A percentile compares a stretch with the other conserved stretches of the same genome.
phyloP scores from a whole-genome alignment of 2,888 invertebrate species.

The Drosophila hamatofila region DNA sequence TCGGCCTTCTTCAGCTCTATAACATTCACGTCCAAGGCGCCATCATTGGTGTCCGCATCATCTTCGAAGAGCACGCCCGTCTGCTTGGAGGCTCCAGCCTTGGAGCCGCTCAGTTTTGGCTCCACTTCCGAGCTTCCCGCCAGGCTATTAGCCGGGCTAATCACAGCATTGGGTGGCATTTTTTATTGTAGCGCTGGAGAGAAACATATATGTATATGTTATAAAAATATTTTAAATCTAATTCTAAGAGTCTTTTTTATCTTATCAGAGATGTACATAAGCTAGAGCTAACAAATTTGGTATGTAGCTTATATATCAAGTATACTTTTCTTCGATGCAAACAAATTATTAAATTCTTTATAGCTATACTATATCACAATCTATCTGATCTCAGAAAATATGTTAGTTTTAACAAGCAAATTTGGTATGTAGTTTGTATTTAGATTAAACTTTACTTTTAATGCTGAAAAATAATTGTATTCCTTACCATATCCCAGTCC shows the following conservation, averaged over 20 bases:
- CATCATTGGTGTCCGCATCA: constrained; percentile 88
- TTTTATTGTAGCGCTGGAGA: neutral
- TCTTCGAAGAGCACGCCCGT: constrained; percentile 88
- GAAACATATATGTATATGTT: neutral
- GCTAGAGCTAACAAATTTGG: neutral
- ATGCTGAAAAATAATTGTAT: too few species aligned
- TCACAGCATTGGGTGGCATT: constrained; percentile 79
- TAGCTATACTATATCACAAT: neutral
- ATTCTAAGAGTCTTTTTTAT: neutral
- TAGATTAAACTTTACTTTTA: too few species aligned
- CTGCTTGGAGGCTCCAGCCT: constrained; percentile 63
- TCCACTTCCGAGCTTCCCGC: constrained; percentile 13
- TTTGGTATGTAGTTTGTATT: neutral
- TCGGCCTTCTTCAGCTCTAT: constrained; percentile 87
- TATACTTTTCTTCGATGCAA: neutral
- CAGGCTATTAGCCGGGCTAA: constrained; percentile 10
- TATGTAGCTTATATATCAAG: neutral
- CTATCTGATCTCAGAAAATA: neutral
- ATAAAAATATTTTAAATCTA: neutral
- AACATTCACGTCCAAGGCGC: constrained; percentile 87
- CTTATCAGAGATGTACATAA: neutral
- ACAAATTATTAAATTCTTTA: neutral
- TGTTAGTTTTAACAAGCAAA: neutral
- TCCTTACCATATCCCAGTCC: too few species aligned
- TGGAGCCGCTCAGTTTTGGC: constrained; percentile 1